A percentile compares a stretch with the other conserved stretches of the same genome.
Conservation (phyloP, 2,888 invertebrate species). For the Hyalella azteca region DNA sequence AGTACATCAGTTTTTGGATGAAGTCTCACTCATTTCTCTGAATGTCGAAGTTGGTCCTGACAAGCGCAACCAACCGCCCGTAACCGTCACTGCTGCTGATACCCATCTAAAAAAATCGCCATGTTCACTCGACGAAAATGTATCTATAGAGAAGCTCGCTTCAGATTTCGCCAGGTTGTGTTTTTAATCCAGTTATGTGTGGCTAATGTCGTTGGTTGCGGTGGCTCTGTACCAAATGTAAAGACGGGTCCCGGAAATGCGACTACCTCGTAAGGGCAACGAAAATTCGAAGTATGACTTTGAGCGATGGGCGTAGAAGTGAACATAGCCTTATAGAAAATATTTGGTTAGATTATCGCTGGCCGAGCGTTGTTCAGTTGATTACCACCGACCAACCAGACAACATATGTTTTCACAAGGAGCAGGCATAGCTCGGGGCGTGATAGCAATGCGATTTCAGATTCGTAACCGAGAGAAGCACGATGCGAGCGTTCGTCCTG, state of each 20-base stretch:
- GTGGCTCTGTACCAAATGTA: background rate
- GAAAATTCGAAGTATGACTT: too few species aligned
- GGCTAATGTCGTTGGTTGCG: constrained; percentile 1
- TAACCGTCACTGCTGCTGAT: constrained; percentile 21
- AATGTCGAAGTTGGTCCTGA: background rate
- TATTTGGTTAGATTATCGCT: too few species aligned
- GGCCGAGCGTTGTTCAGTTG: too few species aligned
- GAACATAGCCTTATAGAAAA: too few species aligned
- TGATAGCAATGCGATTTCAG: too few species aligned
- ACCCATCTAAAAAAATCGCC: background rate
- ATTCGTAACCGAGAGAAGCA: too few species aligned
- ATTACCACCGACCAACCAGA: too few species aligned
- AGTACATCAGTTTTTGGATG: too few species aligned
- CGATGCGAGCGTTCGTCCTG: too few species aligned
- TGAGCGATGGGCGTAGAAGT: constrained; percentile 35
- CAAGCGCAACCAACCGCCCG: background rate
- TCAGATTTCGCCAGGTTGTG: background rate
- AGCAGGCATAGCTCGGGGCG: too few species aligned
- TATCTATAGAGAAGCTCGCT: background rate
- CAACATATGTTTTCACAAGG: too few species aligned
- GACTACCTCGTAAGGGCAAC: background rate
- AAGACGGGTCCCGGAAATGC: constrained; percentile 9
- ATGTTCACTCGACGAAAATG: background rate
- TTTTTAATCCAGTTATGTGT: constrained; percentile 27
- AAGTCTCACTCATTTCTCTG: too few species aligned